Percentiles rank a stretch among this genome's conserved stretches.
Conservation (phyloP, 1,140 invertebrate species). For the Rhynchophorus ferrugineus region DNA sequence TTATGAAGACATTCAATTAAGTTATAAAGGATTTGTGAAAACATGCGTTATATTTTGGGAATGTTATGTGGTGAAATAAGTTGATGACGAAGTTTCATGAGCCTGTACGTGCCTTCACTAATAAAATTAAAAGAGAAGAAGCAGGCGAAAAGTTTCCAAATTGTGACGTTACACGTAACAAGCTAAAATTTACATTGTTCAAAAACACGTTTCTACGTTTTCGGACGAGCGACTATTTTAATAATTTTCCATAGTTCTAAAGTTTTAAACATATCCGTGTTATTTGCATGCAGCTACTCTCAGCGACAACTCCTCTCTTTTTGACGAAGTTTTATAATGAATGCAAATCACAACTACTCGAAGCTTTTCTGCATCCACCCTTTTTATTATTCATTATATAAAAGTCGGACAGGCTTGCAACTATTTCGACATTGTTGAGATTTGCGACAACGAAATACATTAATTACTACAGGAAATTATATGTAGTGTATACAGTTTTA, state of each 20-base stretch:
- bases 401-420: not conserved
- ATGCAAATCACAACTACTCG: conserved; percentile 5
- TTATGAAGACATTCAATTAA: too few species aligned
- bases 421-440: not conserved
- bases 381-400: not conserved
- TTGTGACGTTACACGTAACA: not conserved
- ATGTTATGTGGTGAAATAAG: too few species aligned
- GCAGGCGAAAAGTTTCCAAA: too few species aligned
- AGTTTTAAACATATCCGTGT: conserved; percentile 1
- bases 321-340: conserved; percentile 12
- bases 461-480: too few species aligned
- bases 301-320: not conserved
- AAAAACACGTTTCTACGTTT: conserved; percentile 3
- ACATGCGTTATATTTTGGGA: too few species aligned
- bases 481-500: too few species aligned
- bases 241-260: conserved; percentile 8
- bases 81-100: too few species aligned
- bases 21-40: too few species aligned
- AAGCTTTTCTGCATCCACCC: not conserved
- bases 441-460: too few species aligned
- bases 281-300: not conserved
- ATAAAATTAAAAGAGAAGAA: too few species aligned
- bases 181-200: not conserved
- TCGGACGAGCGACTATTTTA: not conserved
- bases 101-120: too few species aligned